Percentiles rank a stretch among this genome's conserved stretches.
These are phyloP conservation scores for Hypomecis atomaria DNA, from an alignment of 2,888 invertebrate species.

Conservation along the genomic window DNA sequence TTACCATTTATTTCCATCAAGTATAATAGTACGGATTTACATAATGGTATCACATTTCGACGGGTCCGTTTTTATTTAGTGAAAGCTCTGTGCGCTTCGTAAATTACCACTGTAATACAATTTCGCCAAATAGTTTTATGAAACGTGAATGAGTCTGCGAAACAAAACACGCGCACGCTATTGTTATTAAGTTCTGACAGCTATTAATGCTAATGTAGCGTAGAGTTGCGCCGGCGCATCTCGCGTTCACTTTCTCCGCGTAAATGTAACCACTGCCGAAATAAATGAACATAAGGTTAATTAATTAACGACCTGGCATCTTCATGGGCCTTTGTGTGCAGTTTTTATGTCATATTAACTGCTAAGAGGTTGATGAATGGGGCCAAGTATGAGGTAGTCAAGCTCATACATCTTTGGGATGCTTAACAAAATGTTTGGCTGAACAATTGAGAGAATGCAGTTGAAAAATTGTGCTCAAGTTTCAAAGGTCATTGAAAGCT, in stretches of 20 bases:
- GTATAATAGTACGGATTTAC: background rate
- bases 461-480: conserved; percentile 15
- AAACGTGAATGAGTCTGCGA: conserved; percentile 44
- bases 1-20: conserved; percentile 12
- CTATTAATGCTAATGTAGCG: conserved; percentile 50
- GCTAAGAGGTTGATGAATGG: conserved; percentile 21
- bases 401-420: conserved; percentile 20
- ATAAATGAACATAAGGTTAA: conserved; percentile 49
- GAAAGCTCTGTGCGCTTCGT: conserved; percentile 34
- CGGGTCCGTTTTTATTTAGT: conserved; percentile 13
- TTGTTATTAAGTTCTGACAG: conserved; percentile 46
- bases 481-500: conserved; percentile 5
- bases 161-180: conserved; percentile 42
- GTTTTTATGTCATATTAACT: conserved; percentile 15
- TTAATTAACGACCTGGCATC: conserved; percentile 28
- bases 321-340: conserved; percentile 34
- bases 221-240: conserved; percentile 49
- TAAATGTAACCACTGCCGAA: conserved; percentile 54
- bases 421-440: background rate
- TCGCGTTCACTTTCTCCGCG: conserved; percentile 61
- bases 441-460: conserved; percentile 6
- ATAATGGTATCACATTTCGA: conserved; percentile 15
- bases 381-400: conserved; percentile 15
- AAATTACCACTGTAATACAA: conserved; percentile 33
- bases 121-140: conserved; percentile 28